Evolutionary conservation across 2,888 invertebrate species (phyloP), one percentile per base, ranked within the genome.

Genomic region (Dolichomitus sp.): DNA sequence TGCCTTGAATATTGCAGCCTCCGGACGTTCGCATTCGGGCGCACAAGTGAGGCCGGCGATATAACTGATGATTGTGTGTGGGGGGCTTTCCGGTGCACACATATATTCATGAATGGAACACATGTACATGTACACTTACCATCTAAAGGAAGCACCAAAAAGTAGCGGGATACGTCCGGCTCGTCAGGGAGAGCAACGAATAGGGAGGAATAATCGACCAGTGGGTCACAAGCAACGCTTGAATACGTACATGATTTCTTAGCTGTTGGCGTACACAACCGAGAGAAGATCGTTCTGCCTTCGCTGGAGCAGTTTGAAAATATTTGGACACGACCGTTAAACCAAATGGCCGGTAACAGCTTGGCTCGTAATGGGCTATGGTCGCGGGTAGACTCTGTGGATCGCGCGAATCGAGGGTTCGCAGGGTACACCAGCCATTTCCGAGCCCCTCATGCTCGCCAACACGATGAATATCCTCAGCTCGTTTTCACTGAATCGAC

Each of bases 241-340:
- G 33, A 66, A 76, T 45, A 72, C 69, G 45, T 54, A 54, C 52
- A 68, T 48, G 72, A 75, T 77, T 77, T 77, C 74, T 83, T 52
- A 74, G 68, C 69, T 74, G 68, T 57, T 52, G 40, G 69, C 45
- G 66, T 59, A 42, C n/a, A 54, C 50, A 40, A 74, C 42, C 65
- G 65, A 66, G 69, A 75, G 37, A 63, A 50, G 72, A 66, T 79
- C 61, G 57, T 50, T 6, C 42, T 50, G 42, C 66, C 54, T 17
- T 66, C 80, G 14, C 45, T 23, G 70, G 70, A 76, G 69, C 79
- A 76, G 78, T 82, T 85, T 84, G 86, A 89, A 80, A 90, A 89
- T 90, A 90, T 89, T 89, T 87, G 88, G 87, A 83, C 82, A 85
- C 74, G 85, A 83, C 86, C 89, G 89, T 90, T 90, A 90, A 90